Evolutionary conservation across 2,888 invertebrate genomes (phyloP).

Genomic region (Carcina quercana): DNA sequence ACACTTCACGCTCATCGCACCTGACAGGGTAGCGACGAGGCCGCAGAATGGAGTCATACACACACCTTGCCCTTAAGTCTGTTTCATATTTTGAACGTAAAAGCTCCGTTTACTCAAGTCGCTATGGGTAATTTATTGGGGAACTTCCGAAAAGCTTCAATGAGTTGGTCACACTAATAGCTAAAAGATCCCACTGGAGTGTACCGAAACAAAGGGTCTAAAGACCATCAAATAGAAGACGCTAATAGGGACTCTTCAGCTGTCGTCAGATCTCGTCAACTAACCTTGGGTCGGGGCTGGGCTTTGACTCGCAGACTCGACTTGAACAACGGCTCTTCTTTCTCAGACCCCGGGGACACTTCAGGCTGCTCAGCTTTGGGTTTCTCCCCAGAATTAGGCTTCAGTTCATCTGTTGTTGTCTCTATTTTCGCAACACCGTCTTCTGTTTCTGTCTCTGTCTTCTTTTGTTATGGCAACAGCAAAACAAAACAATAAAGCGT

Average conservation of each 20-base stretch:
- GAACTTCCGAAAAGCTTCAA: no score
- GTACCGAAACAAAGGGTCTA: slow-evolving; percentile 24
- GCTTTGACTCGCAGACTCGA: slow-evolving; percentile 59
- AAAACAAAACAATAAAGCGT: slow-evolving; percentile 57
- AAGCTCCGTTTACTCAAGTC: no score
- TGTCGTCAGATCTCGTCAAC: slow-evolving; percentile 30
- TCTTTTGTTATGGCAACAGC: slow-evolving; percentile 62
- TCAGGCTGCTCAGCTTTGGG: slow-evolving; percentile 32
- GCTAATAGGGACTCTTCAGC: slow-evolving; percentile 45
- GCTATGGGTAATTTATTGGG: no score
- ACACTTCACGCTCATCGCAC: no score
- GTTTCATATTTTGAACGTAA: no score
- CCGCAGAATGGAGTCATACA: no score
- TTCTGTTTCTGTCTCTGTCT: slow-evolving; percentile 52
- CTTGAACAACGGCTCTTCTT: slow-evolving; percentile 66
- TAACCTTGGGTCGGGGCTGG: slow-evolving; percentile 59
- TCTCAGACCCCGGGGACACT: slow-evolving; percentile 46
- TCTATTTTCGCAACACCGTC: slow-evolving; percentile 65
- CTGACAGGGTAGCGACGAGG: no score
- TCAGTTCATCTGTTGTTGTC: slow-evolving; percentile 64
- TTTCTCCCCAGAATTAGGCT: slow-evolving; percentile 51
- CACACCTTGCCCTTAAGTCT: no score
- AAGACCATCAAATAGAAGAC: slow-evolving; percentile 39
- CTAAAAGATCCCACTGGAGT: slow-evolving; percentile 19
- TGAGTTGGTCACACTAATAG: no score